Evolutionary conservation across 2,888 invertebrate genomes (phyloP).

Genomic region (Epistrophella euchroma): DNA sequence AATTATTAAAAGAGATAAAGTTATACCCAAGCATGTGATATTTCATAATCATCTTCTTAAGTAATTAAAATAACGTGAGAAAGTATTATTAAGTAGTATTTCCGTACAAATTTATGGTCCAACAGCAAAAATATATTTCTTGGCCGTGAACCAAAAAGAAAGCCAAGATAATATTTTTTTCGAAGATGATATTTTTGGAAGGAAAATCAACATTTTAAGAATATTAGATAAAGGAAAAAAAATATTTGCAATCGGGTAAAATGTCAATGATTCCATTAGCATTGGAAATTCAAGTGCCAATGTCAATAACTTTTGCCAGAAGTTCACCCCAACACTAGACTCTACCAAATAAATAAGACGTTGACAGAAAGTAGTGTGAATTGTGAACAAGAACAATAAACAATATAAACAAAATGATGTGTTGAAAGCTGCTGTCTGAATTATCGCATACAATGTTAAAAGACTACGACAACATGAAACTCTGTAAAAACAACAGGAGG

Average conservation of each 20-base stretch:
- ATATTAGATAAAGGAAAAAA: not conserved
- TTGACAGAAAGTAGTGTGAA: constrained; percentile 6
- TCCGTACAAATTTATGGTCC: constrained; percentile 20
- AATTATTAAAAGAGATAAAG: not conserved
- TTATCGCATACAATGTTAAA: not conserved
- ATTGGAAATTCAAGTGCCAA: constrained; percentile 35
- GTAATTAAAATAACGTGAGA: constrained; percentile 32
- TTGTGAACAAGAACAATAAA: not conserved
- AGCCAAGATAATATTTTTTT: constrained; percentile 20
- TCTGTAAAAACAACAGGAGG: constrained; percentile 26
- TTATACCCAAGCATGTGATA: not conserved
- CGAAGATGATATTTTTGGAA: constrained; percentile 30
- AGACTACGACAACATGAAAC: constrained; percentile 19
- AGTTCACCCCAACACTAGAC: not conserved
- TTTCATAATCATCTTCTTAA: constrained; percentile 6
- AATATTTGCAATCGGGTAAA: constrained; percentile 15
- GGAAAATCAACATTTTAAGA: constrained; percentile 3
- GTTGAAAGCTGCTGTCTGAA: not conserved
- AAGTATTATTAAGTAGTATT: constrained; percentile 24
- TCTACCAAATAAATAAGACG: constrained; percentile 11
- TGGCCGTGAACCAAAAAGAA: constrained; percentile 50
- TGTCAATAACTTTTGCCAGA: constrained; percentile 39
- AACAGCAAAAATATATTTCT: not conserved
- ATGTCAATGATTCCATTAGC: constrained; percentile 38
- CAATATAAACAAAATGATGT: constrained; percentile 1